phyloP scores from a whole-genome alignment of 2,888 invertebrate genomes.

The Eudasyphora cyanicolor region DNA sequence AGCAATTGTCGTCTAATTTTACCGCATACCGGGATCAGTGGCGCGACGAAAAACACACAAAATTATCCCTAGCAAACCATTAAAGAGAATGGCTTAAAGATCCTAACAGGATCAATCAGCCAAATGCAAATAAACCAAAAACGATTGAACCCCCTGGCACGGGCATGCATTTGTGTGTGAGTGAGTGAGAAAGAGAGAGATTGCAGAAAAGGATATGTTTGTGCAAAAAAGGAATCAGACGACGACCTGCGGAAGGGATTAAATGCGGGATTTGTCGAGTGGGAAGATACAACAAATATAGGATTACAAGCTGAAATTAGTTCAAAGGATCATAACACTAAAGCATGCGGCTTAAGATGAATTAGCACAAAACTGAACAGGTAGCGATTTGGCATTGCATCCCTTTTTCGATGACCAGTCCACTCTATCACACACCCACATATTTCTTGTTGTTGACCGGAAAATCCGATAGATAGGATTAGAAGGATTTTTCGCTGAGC shows the following conservation, averaged over 20 bases:
- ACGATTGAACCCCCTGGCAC: conserved; percentile 57
- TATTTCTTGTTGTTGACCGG: conserved; percentile 69
- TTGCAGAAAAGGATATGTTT: conserved; percentile 18
- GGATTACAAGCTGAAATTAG: conserved; percentile 55
- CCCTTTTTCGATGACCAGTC: conserved; percentile 17
- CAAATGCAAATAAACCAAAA: conserved; percentile 63
- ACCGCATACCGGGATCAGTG: conserved; percentile 69
- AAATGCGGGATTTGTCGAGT: conserved; percentile 24
- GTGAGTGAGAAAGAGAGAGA: background rate
- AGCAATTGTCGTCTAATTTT: conserved; percentile 69
- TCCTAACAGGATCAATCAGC: conserved; percentile 76
- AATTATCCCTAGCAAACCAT: conserved; percentile 22
- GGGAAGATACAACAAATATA: conserved; percentile 47
- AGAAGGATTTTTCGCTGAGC: conserved; percentile 60
- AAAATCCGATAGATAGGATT: conserved; percentile 76
- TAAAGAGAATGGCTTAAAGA: conserved; percentile 55
- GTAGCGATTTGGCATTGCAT: conserved; percentile 42
- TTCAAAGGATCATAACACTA: conserved; percentile 58
- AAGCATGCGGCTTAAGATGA: conserved; percentile 44
- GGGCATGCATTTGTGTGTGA: background rate
- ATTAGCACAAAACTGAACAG: conserved; percentile 45
- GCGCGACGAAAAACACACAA: conserved; percentile 39
- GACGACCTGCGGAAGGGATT: conserved; percentile 30
- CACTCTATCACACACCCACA: conserved; percentile 34
- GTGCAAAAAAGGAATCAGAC: background rate